A percentile compares a stretch with the other conserved stretches of the same genome.
Evolutionary conservation across 2,797 vertebrate genomes (phyloP).

Genomic region (Pipistrellus kuhlii): DNA sequence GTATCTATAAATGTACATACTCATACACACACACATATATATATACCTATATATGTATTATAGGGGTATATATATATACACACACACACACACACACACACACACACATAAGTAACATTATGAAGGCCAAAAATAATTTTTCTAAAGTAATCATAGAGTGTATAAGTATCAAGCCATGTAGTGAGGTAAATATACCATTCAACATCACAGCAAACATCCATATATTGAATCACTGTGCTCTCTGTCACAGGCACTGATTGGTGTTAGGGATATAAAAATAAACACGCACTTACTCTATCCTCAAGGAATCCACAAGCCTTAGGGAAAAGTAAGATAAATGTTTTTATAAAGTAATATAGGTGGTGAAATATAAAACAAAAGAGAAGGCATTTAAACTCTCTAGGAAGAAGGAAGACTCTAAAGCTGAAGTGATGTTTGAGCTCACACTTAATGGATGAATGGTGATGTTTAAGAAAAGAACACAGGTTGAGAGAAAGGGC

Average conservation of each 20-base stretch:
- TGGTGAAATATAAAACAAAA: background rate
- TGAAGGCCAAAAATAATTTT: background rate
- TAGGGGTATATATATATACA: background rate
- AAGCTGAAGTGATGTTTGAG: background rate
- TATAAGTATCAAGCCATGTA: background rate
- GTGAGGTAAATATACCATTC: background rate
- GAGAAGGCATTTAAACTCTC: background rate
- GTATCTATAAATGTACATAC: background rate
- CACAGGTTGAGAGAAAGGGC: background rate
- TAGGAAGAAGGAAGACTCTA: background rate
- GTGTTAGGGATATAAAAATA: background rate
- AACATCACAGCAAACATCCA: background rate
- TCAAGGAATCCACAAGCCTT: background rate
- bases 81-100: background rate
- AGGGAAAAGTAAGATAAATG: background rate
- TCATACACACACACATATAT: rapidly evolving
- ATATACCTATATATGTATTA: no score
- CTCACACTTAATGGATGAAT: background rate
- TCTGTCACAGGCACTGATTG: background rate
- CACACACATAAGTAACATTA: background rate
- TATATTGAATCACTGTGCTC: background rate
- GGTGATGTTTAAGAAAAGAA: background rate
- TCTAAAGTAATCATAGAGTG: background rate
- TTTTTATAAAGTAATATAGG: background rate
- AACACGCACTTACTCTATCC: background rate